Evolutionary conservation across 2,113 vertebrate genomes (phyloP).

Genomic region (Triplophysa rosa): DNA sequence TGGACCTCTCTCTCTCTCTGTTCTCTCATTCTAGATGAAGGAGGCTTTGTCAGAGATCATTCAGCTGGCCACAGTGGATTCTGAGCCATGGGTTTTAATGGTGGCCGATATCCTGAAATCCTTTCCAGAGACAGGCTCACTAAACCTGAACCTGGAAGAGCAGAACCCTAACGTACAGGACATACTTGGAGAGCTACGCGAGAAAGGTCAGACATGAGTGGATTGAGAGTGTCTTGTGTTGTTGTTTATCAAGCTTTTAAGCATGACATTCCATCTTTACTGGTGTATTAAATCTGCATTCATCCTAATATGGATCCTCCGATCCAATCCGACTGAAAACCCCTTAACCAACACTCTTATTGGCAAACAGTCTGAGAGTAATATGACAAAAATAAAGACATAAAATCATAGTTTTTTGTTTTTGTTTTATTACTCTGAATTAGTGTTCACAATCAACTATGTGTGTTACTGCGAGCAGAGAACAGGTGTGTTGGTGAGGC

Average conservation of each 20-base stretch:
- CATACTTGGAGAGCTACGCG: constrained; percentile 92
- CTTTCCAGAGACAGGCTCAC: constrained; percentile 94
- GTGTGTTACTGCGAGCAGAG: constrained; percentile 80
- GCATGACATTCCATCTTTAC: too few relatives aligned
- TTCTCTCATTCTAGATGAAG: constrained; percentile 83
- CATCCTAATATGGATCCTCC: too few relatives aligned
- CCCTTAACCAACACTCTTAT: constrained; percentile 68
- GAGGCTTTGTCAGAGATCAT: constrained; percentile 93
- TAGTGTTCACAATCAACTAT: constrained; percentile 83
- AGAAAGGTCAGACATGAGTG: constrained; percentile 82
- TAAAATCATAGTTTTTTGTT: constrained; percentile 16
- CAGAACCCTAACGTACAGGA: constrained; percentile 98
- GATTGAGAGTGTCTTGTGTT: not conserved
- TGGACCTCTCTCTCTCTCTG: not conserved
- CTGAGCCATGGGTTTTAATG: constrained; percentile 99
- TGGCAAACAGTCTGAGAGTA: constrained; percentile 66
- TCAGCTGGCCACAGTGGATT: constrained; percentile 93
- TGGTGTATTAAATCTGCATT: too few relatives aligned
- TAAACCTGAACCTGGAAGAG: constrained; percentile 96
- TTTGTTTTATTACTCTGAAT: constrained; percentile 75
- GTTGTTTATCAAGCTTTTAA: too few relatives aligned
- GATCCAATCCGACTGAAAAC: constrained; percentile 28
- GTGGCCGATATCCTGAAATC: constrained; percentile 98
- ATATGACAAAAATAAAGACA: constrained; percentile 54
- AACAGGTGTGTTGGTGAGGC: constrained; percentile 55